Conservation (phyloP, 2,888 invertebrate species). For the Melolontha melolontha region DNA sequence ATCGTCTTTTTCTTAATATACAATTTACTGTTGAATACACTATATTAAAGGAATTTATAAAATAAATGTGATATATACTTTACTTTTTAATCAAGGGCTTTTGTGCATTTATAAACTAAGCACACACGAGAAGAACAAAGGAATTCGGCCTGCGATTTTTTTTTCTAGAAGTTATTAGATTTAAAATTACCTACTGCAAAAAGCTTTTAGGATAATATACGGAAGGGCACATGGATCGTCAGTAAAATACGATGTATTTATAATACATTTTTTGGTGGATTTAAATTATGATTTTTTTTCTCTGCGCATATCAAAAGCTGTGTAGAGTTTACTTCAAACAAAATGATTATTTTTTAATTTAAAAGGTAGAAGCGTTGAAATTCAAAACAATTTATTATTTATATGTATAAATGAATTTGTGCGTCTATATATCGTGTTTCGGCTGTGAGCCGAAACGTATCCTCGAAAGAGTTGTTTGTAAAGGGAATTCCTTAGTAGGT, state of each 20-base stretch:
- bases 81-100: too few species aligned
- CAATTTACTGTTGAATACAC: too few species aligned
- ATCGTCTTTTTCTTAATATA: too few species aligned
- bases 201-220: conserved; percentile 28
- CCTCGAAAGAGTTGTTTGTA: conserved; percentile 40
- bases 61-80: too few species aligned
- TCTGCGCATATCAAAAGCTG: conserved; percentile 4
- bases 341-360: conserved; percentile 27
- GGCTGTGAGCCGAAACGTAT: not conserved
- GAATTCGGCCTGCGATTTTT: too few species aligned
- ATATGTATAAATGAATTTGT: conserved; percentile 44
- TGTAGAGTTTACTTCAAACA: not conserved
- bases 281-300: conserved; percentile 13
- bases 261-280: conserved; percentile 1
- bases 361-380: conserved; percentile 11
- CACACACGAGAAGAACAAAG: too few species aligned
- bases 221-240: not conserved
- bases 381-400: conserved; percentile 45
- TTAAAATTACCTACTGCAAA: not conserved
- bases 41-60: too few species aligned
- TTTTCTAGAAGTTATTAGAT: too few species aligned
- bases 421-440: conserved; percentile 18
- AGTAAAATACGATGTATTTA: conserved; percentile 3
- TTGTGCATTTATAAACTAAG: too few species aligned
- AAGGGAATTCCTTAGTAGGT: conserved; percentile 60